Conservation (phyloP, 2,113 vertebrate species). For the Eptatretus burgeri region DNA sequence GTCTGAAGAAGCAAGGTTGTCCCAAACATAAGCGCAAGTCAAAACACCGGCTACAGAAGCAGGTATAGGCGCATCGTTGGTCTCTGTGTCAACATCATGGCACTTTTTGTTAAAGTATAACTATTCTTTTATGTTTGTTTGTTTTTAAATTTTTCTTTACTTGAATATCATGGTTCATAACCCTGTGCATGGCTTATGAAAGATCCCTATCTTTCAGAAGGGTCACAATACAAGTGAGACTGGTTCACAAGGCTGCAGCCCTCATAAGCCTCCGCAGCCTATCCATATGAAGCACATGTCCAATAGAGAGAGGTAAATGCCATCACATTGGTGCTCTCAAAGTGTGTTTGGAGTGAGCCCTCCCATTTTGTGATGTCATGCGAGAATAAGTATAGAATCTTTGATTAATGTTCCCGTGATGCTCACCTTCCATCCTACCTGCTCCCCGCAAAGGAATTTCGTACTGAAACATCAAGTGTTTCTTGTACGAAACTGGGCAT, state of each 20-base stretch:
- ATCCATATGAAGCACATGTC: slow-evolving; percentile 97
- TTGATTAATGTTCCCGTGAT: no score
- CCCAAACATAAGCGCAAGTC: slow-evolving; percentile 92
- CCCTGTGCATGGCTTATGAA: no score
- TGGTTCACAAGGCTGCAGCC: slow-evolving; percentile 1
- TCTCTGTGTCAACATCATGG: not conserved
- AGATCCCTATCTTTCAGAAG: slow-evolving; percentile 17
- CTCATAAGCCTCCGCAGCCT: slow-evolving; percentile 38
- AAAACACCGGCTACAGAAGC: slow-evolving; percentile 84
- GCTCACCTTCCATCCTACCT: no score
- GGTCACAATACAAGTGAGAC: slow-evolving; percentile 15
- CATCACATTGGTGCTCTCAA: not conserved
- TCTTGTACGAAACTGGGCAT: slow-evolving; percentile 81
- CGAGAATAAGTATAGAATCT: no score
- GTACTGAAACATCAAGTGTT: slow-evolving; percentile 81
- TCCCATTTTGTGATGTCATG: no score
- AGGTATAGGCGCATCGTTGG: slow-evolving; percentile 21
- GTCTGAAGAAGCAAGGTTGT: slow-evolving; percentile 34
- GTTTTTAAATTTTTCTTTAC: no score
- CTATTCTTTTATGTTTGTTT: no score
- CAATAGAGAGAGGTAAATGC: slow-evolving; percentile 53
- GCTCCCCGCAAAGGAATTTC: slow-evolving; percentile 38
- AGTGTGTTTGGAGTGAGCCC: no score
- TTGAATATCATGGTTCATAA: no score
- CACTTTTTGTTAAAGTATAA: no score